A percentile compares a stretch with the other conserved stretches of the same genome.
Conservation (phyloP, 2,113 vertebrate genomes). For the Hemiprocne comata region DNA sequence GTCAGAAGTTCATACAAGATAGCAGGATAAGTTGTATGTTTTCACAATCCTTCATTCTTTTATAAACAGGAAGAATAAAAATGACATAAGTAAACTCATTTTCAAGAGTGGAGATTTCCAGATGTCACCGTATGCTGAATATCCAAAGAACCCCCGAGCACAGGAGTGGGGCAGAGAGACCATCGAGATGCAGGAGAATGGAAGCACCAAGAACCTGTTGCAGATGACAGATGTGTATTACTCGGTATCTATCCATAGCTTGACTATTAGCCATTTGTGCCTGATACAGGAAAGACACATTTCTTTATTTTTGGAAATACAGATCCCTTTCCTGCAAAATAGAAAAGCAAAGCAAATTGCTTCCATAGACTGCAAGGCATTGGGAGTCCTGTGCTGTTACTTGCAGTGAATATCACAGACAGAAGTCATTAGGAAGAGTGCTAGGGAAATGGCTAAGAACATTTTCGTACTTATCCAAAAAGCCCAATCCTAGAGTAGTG, state of each 20-base stretch:
- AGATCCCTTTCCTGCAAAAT: neutral
- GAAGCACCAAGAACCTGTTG: constrained; percentile 97
- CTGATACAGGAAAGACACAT: neutral
- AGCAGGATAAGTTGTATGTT: neutral
- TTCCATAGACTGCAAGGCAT: neutral
- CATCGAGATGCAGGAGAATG: constrained; percentile 98
- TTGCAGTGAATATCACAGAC: neutral
- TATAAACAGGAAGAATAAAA: constrained; percentile 90
- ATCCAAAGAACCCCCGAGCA: constrained; percentile 90
- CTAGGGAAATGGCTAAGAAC: neutral
- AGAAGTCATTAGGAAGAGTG: neutral
- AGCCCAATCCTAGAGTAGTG: neutral
- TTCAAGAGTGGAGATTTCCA: constrained; percentile 97
- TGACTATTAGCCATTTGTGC: neutral
- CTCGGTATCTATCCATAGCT: constrained; percentile 80
- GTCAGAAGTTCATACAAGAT: neutral
- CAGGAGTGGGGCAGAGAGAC: constrained; percentile 96
- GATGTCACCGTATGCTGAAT: constrained; percentile 95
- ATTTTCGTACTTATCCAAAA: neutral
- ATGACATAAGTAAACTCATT: constrained; percentile 98
- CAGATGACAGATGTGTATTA: constrained; percentile 98
- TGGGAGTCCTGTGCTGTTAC: neutral
- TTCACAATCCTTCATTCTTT: constrained; percentile 51
- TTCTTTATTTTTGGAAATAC: neutral
- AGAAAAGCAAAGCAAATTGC: neutral